Evolutionary conservation across 2,888 invertebrate species (phyloP).

Genomic region (Embidobia sp.): DNA sequence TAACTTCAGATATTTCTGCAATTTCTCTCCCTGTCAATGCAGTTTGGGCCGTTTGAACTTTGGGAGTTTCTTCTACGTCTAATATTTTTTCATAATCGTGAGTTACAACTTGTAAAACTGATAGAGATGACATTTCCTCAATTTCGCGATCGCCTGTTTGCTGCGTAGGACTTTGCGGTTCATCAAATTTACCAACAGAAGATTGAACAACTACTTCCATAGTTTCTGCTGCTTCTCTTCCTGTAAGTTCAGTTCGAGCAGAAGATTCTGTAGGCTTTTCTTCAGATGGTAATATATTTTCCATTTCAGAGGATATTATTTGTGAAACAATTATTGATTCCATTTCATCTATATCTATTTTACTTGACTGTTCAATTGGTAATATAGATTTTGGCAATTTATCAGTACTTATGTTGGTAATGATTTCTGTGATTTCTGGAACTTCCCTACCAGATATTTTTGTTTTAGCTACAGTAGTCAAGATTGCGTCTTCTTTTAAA

Average conservation of each 20-base stretch:
- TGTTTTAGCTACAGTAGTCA: conserved; percentile 68
- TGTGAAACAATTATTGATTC: conserved; percentile 62
- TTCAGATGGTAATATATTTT: conserved; percentile 41
- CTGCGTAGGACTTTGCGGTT: conserved; percentile 63
- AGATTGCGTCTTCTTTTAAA: neutral
- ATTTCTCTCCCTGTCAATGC: conserved; percentile 75
- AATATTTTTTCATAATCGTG: conserved; percentile 67
- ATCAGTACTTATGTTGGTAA: conserved; percentile 72
- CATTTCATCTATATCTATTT: conserved; percentile 67
- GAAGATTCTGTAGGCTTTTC: conserved; percentile 71
- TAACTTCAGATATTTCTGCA: conserved; percentile 70
- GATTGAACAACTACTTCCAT: conserved; percentile 69
- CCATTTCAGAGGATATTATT: conserved; percentile 39
- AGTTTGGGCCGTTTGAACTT: conserved; percentile 72
- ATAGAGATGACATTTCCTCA: conserved; percentile 70
- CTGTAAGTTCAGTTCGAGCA: conserved; percentile 71
- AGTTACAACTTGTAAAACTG: conserved; percentile 67
- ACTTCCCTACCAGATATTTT: conserved; percentile 76
- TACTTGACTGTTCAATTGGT: conserved; percentile 69
- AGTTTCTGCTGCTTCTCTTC: conserved; percentile 75
- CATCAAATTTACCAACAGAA: conserved; percentile 63
- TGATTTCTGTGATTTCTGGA: conserved; percentile 70
- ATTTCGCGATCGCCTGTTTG: conserved; percentile 66
- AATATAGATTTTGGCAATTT: conserved; percentile 68
- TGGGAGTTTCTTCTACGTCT: conserved; percentile 32